Base-by-base conservation (phyloP, 2,888 invertebrate genomes). In the Colletes collaris region DNA sequence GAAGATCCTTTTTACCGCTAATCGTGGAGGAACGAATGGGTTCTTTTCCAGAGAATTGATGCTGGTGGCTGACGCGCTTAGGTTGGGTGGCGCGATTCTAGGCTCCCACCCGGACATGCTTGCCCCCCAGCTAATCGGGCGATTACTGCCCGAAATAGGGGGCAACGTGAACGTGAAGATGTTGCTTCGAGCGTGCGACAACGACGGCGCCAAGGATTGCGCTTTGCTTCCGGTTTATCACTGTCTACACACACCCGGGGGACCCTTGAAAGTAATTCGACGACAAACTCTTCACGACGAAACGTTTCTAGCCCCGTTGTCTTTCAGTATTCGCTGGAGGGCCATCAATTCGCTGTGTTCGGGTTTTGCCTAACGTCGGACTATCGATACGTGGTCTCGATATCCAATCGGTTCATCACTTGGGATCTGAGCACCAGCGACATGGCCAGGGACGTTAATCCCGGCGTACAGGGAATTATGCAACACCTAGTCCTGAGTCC, bases 211-310 rank as follows among this genome's bases (percentile, higher is more conserved):
- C 49, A 95, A 96, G 63, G 96, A 99, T 90, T 99, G 98, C 88
- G 97, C 99, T 0, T 93, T 99, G 66, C 94, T 99, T 85, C 99
- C 99, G 0, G 95, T 97, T 0, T 98, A 98, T 93, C 99, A 99
- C 92, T 99, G 99, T 89, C 94, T 99, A 81, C 99, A 99, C 91
- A 99, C 99, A 0, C 99, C 99, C n/a, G 99, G 99, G 59, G 99
- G 99, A 1, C 99, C 99, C 0, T 93, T 99, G 5, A 99, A 99
- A 94, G 97, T 97, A 92, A 52, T 5, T 35, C 46, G 3, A 10
- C 27, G 27, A 8, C 4, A 27, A 11, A 13, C 3, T 3, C 6
- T 11, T 7, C 13, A 13, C 8, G 16, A 13, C 5, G 13, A 37
- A 59, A 65, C 8, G 16, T 1, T n/a, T 1, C 27, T 44, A 35